Base-by-base conservation (phyloP, 1,140 invertebrate genomes). In the Marisa cornuarietis region DNA sequence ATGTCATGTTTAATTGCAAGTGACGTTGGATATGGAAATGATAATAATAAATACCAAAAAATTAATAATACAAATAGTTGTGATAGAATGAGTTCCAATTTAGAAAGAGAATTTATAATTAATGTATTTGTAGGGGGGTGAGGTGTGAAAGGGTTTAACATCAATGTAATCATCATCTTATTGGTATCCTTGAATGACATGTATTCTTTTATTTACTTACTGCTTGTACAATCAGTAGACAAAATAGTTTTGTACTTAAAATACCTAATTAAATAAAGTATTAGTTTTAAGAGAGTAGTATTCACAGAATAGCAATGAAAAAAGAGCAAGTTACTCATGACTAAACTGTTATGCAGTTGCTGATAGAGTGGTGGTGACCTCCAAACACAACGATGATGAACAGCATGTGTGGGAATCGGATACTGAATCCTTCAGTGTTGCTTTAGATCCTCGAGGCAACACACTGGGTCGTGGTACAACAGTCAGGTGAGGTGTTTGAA, bases 351-450 rank as follows among this genome's bases (percentile, higher is more conserved):
- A 58, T 83, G 42, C 84, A 90, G 91, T 92, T 80, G 90, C 91
- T 85, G 91, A 92, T 78, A 85, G 87, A 76, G 89, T 92, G 11
- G 87, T 91, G 68, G 99, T 99, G 0, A 98, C 96, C 0, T 96
- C 96, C 0, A 99, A 99, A 91, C 94, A 98, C 90, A 98, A 99
- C 89, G 95, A 96, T 87, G 98, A 99, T 91, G 94, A 94, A 81
- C 98, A 99, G 91, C 95, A 99, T 89, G 96, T 99, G 81, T 99
- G 99, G 99, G 97, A 99, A 90, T 99, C 97, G 14, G 91, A 92
- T 84, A 96, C 98, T 26, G 92, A 92, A 66, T 94, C 94, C 76
- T 99, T 97, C 92, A 95, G 93, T 83, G 95, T 99, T 79, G 94
- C 93, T 22, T 95, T 98, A 89, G 99, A 99, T 93, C 98, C 99